These are phyloP conservation scores for Coluber constrictor DNA, from an alignment of 2,797 vertebrate species.

Conservation along the genomic window DNA sequence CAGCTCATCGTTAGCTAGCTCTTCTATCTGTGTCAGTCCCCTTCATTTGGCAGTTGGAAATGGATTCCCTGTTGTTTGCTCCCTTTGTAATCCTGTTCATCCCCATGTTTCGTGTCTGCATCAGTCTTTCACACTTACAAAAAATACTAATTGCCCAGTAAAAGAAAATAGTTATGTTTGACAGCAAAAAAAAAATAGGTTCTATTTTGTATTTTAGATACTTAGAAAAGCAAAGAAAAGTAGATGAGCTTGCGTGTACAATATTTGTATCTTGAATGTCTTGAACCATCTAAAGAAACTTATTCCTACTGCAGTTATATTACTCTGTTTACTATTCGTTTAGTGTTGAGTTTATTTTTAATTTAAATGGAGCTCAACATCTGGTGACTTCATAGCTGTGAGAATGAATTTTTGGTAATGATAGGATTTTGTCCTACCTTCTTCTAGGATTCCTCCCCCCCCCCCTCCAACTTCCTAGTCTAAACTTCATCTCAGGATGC, in stretches of 20 bases:
- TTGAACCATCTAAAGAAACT: background rate
- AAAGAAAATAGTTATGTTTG: background rate
- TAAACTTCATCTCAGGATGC: background rate
- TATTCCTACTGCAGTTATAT: background rate
- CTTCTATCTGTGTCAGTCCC: too few relatives aligned
- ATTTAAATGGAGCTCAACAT: background rate
- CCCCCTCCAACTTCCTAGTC: background rate
- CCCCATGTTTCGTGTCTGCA: fast-evolving
- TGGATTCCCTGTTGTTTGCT: fast-evolving
- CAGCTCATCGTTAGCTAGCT: too few relatives aligned
- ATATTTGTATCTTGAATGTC: background rate
- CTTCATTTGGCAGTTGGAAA: background rate
- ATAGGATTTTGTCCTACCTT: background rate
- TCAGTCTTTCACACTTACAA: background rate
- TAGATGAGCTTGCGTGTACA: background rate
- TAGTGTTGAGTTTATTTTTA: background rate
- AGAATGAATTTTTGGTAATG: background rate
- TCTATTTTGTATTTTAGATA: background rate
- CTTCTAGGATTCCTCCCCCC: background rate
- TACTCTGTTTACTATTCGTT: background rate
- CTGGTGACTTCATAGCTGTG: background rate
- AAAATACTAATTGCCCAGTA: background rate
- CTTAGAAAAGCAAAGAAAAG: background rate
- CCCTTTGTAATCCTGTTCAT: background rate
- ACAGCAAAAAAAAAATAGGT: background rate